Evolutionary conservation across 2,888 invertebrate genomes (phyloP), one percentile per base, ranked within the genome.

Genomic region (Onthophagus sagittarius): DNA sequence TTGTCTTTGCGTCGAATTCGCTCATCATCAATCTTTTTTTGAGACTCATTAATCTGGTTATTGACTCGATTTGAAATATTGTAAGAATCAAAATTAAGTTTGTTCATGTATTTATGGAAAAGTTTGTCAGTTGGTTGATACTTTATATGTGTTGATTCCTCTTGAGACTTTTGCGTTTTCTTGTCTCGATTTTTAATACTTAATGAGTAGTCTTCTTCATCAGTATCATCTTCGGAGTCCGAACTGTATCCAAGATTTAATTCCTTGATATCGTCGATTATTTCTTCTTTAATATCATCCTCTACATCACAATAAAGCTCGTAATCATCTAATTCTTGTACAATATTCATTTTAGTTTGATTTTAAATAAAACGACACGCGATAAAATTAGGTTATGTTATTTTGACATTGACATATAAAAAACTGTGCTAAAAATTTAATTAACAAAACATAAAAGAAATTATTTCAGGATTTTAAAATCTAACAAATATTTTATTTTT

Each of bases 1-100:
- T 98, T 98, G 82, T 99, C 98, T 82, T 95, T 95, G 0, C 89
- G 89, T 79, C 93, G 88, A 5, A 91, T 88, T 74, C 94, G 88
- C n/a, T 90, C 92, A 77, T 90, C 90, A 63, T 93, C 92, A 73
- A 86, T 83, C 79, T 90, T 91, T 75, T 90, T 90, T 76, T 91
- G 90, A 79, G 90, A 92, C 77, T 90, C 89, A 13, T 92, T 89
- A 71, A 96, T 86, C 73, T 90, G 87, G 82, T 94, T 95, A 23
- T 91, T 90, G 0, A 93, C 92, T 74, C 90, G 90, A 31, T 88
- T 88, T 1, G 92, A 90, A 13, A 32, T 23, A 6, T 15, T 67
- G 32, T 67, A 67, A 23, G 15, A n/a, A 67, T 67, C 67, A 13
- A 67, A 67, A 67, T 31, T 67, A 67, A 67, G 31, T n/a, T 67